phyloP scores from a whole-genome alignment of 1,140 invertebrate genomes.

The Lepidurus arcticus region DNA sequence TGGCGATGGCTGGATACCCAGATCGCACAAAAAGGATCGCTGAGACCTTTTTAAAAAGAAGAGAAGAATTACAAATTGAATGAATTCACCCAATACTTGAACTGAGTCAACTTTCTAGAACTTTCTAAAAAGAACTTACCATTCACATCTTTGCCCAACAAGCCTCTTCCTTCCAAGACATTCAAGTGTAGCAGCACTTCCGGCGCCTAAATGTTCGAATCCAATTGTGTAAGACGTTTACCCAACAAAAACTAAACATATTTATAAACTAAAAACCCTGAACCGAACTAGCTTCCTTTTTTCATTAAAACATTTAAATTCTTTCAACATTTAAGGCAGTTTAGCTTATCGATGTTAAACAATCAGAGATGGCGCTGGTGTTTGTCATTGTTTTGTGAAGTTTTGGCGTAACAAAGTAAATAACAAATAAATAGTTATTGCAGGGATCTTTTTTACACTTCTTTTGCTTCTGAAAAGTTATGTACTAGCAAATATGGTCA shows the following conservation, averaged over 20 bases:
- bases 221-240: background rate
- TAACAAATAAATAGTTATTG: too few relatives aligned
- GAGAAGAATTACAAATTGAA: background rate
- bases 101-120: constrained; percentile 30
- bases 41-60: constrained; percentile 54
- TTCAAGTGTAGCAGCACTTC: constrained; percentile 87
- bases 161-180: constrained; percentile 84
- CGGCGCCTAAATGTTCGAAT: constrained; percentile 59
- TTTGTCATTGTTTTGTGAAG: too few relatives aligned
- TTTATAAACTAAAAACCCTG: background rate
- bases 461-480: too few relatives aligned
- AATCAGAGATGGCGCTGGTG: too few relatives aligned
- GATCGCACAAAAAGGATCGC: constrained; percentile 88
- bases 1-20: constrained; percentile 68
- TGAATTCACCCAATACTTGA: constrained; percentile 26
- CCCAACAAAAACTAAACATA: background rate
- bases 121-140: constrained; percentile 51
- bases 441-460: too few relatives aligned
- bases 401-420: too few relatives aligned
- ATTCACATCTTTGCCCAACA: constrained; percentile 91
- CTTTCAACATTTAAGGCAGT: too few relatives aligned
- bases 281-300: too few relatives aligned
- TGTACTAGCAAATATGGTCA: too few relatives aligned
- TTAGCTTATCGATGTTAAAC: too few relatives aligned
- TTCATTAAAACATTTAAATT: too few relatives aligned